Evolutionary conservation across 1,140 invertebrate genomes (phyloP).

Genomic region (Drosophila chauvacae): DNA sequence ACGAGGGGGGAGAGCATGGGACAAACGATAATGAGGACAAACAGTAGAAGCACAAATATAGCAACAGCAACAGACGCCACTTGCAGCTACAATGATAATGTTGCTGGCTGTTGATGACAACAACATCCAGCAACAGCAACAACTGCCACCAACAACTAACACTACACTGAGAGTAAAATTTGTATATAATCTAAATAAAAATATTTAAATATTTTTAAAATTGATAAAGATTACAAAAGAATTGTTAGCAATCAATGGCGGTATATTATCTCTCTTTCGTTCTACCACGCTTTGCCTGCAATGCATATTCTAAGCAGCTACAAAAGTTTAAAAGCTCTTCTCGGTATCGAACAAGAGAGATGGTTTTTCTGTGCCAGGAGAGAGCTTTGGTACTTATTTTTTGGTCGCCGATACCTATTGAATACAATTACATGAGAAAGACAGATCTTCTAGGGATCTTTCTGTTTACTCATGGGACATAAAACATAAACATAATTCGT

Average conservation of each 20-base stretch:
- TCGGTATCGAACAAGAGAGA: too few species aligned
- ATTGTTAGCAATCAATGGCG: not conserved
- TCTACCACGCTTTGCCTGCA: too few species aligned
- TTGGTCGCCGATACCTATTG: too few species aligned
- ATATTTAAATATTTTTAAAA: not conserved
- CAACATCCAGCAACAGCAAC: constrained; percentile 38
- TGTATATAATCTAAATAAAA: not conserved
- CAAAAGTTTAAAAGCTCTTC: too few species aligned
- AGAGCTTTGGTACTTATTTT: too few species aligned
- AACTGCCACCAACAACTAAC: constrained; percentile 20
- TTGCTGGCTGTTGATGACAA: constrained; percentile 75
- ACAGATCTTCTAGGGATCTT: too few species aligned
- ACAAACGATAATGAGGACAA: constrained; percentile 80
- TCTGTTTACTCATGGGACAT: too few species aligned
- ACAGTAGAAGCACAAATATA: constrained; percentile 54
- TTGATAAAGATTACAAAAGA: not conserved
- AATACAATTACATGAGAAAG: too few species aligned
- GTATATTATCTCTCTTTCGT: not conserved
- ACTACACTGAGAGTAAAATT: not conserved
- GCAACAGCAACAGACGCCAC: constrained; percentile 52
- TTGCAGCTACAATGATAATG: constrained; percentile 77
- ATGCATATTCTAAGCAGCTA: too few species aligned
- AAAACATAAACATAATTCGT: too few species aligned
- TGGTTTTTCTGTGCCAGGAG: too few species aligned
- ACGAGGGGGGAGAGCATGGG: constrained; percentile 61